Evolutionary conservation across 1,140 invertebrate genomes (phyloP), one percentile per base, ranked within the genome.

Genomic region (Melipona quadrifasciata): DNA sequence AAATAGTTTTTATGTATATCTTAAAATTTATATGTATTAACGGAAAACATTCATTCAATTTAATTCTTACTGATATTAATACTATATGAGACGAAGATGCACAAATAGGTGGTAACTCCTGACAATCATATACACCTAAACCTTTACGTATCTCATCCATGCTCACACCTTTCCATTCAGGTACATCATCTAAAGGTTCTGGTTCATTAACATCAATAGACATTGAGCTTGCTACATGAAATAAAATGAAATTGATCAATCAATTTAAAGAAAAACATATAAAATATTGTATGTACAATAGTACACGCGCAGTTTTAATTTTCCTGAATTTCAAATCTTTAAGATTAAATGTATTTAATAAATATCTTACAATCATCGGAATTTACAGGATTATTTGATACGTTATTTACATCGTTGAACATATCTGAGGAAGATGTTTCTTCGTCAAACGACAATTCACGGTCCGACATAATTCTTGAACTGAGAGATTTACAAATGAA

Each of bases 111-210:
- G 93, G 93, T 67, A 94, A 86, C 78, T 94, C 92, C 55, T 91
- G 90, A 82, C 90, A 92, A 11, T 93, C 92, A 76, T 91, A 95
- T 61, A 89, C 74, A 53, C 87, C 90, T 80, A 91, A 87, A 65
- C 94, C 91, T 83, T 92, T 94, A 24, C 84, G 80, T 91, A 95
- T 94, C 82, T 95, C 92, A 78, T 94, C 92, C 90, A 95, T 93
- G 68, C 93, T 93, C 39, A 93, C 82, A 10, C 94, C 94, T 91
- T 94, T 94, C 94, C 94, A 95, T 85, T 93, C 91, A 3, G 92
- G 92, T 80, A 80, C 85, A 58, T 92, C 85, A 21, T 90, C 77
- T 12, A 86, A 64, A 11, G 83, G 67, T 79, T 93, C 91, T 83
- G 93, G 91, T 86, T 94, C 93, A n/a, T 86, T 81, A 31, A 79